phyloP scores from a whole-genome alignment of 2,113 vertebrate species.

The Anarrhichthys ocellatus region DNA sequence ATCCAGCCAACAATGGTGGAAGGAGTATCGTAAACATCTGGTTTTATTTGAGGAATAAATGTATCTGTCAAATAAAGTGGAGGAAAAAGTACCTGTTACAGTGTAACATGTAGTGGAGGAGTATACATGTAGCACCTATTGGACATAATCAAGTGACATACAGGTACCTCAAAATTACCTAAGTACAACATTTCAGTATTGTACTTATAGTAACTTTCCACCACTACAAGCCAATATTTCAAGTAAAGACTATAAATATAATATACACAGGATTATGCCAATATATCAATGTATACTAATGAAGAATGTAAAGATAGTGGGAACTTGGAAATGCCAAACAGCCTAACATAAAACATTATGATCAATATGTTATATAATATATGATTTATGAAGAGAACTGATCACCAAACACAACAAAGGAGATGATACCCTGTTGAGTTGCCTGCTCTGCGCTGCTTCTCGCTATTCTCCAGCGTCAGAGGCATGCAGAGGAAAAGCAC shows the following conservation, averaged over 20 bases:
- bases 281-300: neutral
- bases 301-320: neutral
- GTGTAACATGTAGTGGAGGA: neutral
- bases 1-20: neutral
- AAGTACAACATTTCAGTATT: neutral
- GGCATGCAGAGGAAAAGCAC: neutral
- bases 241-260: neutral
- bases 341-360: neutral
- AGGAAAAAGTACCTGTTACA: neutral
- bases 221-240: neutral
- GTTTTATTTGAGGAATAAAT: neutral
- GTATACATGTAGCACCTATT: neutral
- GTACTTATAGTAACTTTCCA: neutral
- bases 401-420: neutral
- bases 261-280: neutral
- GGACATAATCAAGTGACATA: neutral
- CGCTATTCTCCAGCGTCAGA: neutral
- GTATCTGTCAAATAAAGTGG: neutral
- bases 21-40: neutral
- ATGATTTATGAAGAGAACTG: neutral
- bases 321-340: neutral
- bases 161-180: neutral
- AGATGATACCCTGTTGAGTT: neutral
- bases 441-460: slow-evolving; percentile 2
- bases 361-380: neutral